These are phyloP conservation scores for Noctua comes DNA, from an alignment of 2,888 invertebrate genomes.

Conservation along the genomic window DNA sequence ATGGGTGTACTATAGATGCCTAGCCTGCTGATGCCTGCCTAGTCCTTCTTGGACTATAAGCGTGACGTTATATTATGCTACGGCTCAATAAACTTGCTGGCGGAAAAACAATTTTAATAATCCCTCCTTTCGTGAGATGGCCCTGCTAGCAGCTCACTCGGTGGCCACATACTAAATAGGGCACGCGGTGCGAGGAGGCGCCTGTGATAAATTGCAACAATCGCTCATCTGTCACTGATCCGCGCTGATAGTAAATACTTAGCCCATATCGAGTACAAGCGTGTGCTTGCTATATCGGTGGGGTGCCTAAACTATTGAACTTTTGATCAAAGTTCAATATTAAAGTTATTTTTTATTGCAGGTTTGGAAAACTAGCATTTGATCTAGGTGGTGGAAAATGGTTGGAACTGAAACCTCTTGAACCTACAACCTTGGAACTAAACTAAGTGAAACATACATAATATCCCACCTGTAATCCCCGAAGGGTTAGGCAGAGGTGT, in stretches of 20 bases:
- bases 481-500: no score
- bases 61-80: not conserved
- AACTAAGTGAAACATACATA: no score
- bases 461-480: no score
- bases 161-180: constrained; percentile 56
- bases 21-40: no score
- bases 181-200: constrained; percentile 49
- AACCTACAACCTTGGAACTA: not conserved
- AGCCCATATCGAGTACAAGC: constrained; percentile 26
- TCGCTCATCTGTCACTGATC: constrained; percentile 66
- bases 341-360: not conserved
- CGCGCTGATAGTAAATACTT: constrained; percentile 58
- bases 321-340: not conserved
- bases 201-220: constrained; percentile 66
- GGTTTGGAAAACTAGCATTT: no score
- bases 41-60: not conserved
- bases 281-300: not conserved
- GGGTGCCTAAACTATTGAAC: not conserved
- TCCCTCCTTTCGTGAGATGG: not conserved
- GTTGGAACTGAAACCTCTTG: not conserved
- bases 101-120: not conserved
- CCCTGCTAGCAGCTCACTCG: constrained; percentile 1
- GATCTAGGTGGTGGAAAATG: not conserved
- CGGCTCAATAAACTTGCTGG: not conserved
- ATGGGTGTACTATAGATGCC: not conserved